A percentile compares a stretch with the other conserved stretches of the same genome.
These are phyloP conservation scores for Zaprionus camerounensis DNA, from an alignment of 1,140 invertebrate species.

Conservation along the genomic window DNA sequence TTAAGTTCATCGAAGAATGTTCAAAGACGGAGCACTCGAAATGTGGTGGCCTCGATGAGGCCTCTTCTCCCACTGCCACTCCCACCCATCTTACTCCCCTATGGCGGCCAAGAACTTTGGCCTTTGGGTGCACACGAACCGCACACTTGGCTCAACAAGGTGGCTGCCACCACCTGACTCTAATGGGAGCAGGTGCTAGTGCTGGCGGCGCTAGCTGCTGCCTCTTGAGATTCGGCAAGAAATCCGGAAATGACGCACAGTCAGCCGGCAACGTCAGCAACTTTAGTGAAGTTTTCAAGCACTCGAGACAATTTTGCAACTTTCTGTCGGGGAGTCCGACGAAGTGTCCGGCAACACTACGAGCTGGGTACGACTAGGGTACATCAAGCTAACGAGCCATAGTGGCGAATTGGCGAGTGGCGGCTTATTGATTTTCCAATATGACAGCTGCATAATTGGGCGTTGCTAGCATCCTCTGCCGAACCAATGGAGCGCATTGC, in stretches of 20 bases:
- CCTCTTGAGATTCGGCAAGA: conserved; percentile 72
- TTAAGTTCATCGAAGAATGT: conserved; percentile 78
- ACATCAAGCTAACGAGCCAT: conserved; percentile 68
- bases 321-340: conserved; percentile 51
- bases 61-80: background rate
- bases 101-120: conserved; percentile 42
- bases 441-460: conserved; percentile 69
- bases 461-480: conserved; percentile 41
- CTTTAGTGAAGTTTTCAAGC: conserved; percentile 63
- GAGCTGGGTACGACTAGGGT: conserved; percentile 14
- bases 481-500: conserved; percentile 63
- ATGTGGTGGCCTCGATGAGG: conserved; percentile 36
- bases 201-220: conserved; percentile 23
- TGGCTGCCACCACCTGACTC: conserved; percentile 44
- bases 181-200: conserved; percentile 37
- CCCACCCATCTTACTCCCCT: background rate
- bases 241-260: conserved; percentile 69
- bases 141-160: conserved; percentile 75
- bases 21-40: conserved; percentile 66
- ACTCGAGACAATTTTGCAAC: conserved; percentile 80
- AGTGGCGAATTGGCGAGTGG: conserved; percentile 60
- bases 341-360: conserved; percentile 22
- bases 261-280: conserved; percentile 34
- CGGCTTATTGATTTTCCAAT: conserved; percentile 70
- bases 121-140: conserved; percentile 58